phyloP scores from a whole-genome alignment of 2,113 vertebrate genomes.

The Cephalopholis sonnerati region DNA sequence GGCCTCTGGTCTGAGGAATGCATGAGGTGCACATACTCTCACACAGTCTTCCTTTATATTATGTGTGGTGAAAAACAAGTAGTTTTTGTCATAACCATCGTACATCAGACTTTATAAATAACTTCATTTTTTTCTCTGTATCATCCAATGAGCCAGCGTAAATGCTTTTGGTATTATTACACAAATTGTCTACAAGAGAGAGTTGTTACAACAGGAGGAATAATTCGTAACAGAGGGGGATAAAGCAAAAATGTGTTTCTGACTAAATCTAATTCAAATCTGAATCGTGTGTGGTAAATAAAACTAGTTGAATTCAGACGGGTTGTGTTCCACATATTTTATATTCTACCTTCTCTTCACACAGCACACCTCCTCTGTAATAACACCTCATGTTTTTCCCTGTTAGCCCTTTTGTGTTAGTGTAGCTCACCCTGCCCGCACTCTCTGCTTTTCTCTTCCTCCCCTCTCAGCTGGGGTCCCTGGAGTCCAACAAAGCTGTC shows the following conservation, averaged over 20 bases:
- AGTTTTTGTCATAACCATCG: too few relatives aligned
- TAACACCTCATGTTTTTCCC: neutral
- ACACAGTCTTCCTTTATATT: too few relatives aligned
- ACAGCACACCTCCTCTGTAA: neutral
- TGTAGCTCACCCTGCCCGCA: constrained; percentile 3
- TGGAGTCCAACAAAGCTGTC: constrained; percentile 30
- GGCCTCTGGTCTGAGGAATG: too few relatives aligned
- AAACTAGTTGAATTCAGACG: neutral
- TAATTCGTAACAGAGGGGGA: neutral
- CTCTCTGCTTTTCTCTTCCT: neutral
- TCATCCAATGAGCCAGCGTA: too few relatives aligned
- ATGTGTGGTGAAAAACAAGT: too few relatives aligned
- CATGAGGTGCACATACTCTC: too few relatives aligned
- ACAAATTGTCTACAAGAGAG: too few relatives aligned
- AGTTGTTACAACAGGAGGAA: neutral
- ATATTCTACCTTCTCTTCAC: neutral
- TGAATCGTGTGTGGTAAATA: neutral
- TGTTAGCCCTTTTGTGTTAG: neutral
- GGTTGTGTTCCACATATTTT: neutral
- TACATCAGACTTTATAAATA: too few relatives aligned
- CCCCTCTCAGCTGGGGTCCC: constrained; percentile 23
- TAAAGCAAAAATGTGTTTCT: neutral
- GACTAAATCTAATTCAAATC: neutral
- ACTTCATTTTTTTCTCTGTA: too few relatives aligned
- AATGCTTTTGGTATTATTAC: too few relatives aligned